Conservation (phyloP, 1,140 invertebrate species). For the Battus philenor region DNA sequence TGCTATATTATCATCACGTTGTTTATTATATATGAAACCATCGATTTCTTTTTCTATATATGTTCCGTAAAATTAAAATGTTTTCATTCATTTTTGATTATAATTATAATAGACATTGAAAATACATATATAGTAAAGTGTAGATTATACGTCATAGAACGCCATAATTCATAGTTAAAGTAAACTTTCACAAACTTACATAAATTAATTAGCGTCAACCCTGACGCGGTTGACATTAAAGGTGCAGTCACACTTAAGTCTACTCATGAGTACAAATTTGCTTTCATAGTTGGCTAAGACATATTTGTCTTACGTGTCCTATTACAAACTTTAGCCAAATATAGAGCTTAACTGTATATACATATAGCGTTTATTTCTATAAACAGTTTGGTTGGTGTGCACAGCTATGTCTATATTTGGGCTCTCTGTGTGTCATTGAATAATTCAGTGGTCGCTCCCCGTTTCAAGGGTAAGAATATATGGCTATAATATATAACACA, state of each 20-base stretch:
- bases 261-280: conserved; percentile 64
- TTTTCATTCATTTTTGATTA: too few relatives aligned
- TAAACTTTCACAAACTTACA: conserved; percentile 30
- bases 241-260: conserved; percentile 55
- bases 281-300: conserved; percentile 55
- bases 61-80: too few relatives aligned
- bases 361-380: conserved; percentile 48
- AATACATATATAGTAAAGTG: too few relatives aligned
- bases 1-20: too few relatives aligned
- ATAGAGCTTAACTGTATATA: conserved; percentile 45
- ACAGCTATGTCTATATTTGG: conserved; percentile 69
- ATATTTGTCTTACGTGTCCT: conserved; percentile 67
- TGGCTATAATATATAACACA: conserved; percentile 45
- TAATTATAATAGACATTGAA: too few relatives aligned
- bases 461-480: conserved; percentile 73
- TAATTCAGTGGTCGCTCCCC: conserved; percentile 71
- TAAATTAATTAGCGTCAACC: conserved; percentile 48
- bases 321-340: conserved; percentile 50
- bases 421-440: conserved; percentile 72
- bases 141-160: background rate
- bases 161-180: conserved; percentile 22
- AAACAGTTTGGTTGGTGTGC: conserved; percentile 35
- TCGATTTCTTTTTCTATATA: too few relatives aligned
- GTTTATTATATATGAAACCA: too few relatives aligned
- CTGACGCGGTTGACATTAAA: conserved; percentile 35